Percentiles rank a stretch among this genome's conserved stretches.
phyloP scores from a whole-genome alignment of 2,888 invertebrate species.

The Polietes domitor region DNA sequence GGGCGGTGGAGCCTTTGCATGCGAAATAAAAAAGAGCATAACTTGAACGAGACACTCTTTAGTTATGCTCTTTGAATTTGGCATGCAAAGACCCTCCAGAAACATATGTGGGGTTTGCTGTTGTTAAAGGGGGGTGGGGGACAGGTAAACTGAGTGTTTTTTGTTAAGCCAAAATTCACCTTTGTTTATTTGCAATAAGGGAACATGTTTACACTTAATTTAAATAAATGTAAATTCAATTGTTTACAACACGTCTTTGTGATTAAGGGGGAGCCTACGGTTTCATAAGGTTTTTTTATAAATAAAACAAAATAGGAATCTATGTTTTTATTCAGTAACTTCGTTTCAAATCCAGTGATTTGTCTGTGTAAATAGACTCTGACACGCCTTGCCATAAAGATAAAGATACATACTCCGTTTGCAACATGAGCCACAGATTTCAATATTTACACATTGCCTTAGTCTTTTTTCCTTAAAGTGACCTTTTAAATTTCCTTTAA shows the following conservation, averaged over 20 bases:
- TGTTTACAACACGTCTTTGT: neutral
- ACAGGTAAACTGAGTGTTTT: neutral
- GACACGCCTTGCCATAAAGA: too few relatives aligned
- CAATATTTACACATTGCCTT: too few relatives aligned
- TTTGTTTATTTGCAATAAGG: neutral
- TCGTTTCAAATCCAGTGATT: too few relatives aligned
- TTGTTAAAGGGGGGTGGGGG: neutral
- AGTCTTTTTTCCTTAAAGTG: too few relatives aligned
- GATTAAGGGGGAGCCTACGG: too few relatives aligned
- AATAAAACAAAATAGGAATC: too few relatives aligned
- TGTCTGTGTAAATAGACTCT: too few relatives aligned
- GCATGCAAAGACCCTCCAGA: neutral
- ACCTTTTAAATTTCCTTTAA: too few relatives aligned
- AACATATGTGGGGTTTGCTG: neutral
- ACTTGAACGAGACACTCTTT: neutral
- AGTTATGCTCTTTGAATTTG: conserved; percentile 12
- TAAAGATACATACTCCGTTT: too few relatives aligned
- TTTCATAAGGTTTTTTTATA: too few relatives aligned
- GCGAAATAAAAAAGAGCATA: conserved; percentile 49
- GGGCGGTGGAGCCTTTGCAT: conserved; percentile 46
- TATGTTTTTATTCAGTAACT: too few relatives aligned
- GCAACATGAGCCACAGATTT: too few relatives aligned
- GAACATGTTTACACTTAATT: neutral
- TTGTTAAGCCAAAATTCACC: neutral
- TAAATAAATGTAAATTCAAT: neutral